Conservation (phyloP, 2,797 vertebrate species). For the Melanotaenia boesemani region DNA sequence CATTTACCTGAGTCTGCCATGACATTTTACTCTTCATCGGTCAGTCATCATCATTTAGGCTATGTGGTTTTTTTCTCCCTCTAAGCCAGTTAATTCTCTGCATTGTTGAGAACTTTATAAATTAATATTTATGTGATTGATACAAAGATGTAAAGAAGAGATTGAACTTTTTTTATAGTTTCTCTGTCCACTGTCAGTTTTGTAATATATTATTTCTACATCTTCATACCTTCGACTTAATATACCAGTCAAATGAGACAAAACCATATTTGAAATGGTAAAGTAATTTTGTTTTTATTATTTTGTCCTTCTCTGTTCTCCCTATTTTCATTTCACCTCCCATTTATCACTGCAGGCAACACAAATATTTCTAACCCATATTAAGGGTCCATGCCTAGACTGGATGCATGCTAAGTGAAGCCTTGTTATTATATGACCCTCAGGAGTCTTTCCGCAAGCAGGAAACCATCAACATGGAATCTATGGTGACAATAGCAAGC, state of each 20-base stretch:
- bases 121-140: no score
- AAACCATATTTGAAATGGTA: conserved; percentile 10
- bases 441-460: conserved; percentile 45
- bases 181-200: background rate
- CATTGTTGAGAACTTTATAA: background rate
- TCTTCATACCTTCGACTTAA: background rate
- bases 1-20: no score
- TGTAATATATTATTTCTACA: background rate
- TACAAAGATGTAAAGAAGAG: no score
- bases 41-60: no score
- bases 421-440: conserved; percentile 55
- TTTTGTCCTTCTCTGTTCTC: background rate
- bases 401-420: conserved; percentile 33
- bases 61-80: no score
- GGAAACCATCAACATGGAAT: conserved; percentile 47
- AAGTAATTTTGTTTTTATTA: background rate
- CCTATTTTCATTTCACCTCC: conserved; percentile 2
- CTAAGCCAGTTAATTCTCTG: no score
- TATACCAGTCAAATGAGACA: background rate
- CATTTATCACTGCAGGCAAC: conserved; percentile 13
- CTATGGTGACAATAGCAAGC: conserved; percentile 34
- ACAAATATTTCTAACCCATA: conserved; percentile 32
- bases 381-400: background rate
- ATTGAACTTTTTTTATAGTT: no score
- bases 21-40: no score